These are phyloP conservation scores for Napeogenes inachia DNA, from an alignment of 2,888 invertebrate species.

Conservation along the genomic window DNA sequence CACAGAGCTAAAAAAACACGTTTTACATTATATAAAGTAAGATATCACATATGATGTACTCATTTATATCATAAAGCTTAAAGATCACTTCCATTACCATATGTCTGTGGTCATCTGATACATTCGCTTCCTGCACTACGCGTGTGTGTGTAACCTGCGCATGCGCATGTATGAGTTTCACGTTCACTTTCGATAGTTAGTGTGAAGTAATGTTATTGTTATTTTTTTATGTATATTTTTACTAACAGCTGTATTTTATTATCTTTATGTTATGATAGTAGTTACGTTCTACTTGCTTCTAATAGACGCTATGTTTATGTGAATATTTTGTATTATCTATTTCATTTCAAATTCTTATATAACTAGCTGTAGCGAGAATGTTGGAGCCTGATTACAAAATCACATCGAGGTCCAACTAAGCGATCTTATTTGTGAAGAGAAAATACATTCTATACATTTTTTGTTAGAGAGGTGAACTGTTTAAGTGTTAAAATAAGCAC, in stretches of 20 bases:
- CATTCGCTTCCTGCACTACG: conserved; percentile 41
- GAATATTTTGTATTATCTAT: no score
- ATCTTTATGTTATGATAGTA: conserved; percentile 2
- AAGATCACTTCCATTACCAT: conserved; percentile 19
- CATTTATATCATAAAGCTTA: not conserved
- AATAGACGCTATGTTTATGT: not conserved
- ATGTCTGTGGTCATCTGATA: conserved; percentile 31
- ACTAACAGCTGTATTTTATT: conserved; percentile 9
- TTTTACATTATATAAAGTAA: no score
- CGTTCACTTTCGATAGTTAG: conserved; percentile 64
- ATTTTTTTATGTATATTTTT: conserved; percentile 13
- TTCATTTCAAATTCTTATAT: no score
- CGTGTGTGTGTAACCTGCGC: conserved; percentile 37
- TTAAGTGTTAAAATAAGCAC: no score
- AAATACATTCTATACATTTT: not conserved
- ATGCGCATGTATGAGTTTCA: conserved; percentile 35
- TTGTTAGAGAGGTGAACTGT: no score
- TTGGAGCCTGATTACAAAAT: no score
- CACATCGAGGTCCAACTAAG: no score
- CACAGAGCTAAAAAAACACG: no score
- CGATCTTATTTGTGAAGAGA: no score
- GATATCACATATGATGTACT: no score
- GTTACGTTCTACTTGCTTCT: not conserved
- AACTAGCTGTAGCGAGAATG: no score
- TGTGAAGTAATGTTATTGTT: conserved; percentile 29